Base-by-base conservation (phyloP, 2,797 vertebrate species). In the Coccyzus lansbergi region DNA sequence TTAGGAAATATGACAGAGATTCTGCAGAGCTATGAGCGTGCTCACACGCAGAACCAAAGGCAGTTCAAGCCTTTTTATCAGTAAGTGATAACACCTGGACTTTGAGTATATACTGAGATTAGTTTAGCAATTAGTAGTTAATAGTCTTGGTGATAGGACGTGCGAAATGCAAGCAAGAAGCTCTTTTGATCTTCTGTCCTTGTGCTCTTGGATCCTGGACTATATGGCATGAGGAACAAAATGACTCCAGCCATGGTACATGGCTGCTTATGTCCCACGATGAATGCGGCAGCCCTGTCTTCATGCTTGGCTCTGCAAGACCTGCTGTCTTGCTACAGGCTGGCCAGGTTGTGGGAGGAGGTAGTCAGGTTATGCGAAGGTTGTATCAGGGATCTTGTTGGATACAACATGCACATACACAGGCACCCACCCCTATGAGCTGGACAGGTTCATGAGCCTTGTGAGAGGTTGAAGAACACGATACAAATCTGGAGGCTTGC, bases 11-110 rank as follows among this genome's bases (percentile, higher is more conserved):
- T 3, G 4, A 48, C 25, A n/a, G 7, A 5, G 62, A 33, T 40
- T 34, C 51, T 40, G 28, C 84, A 63, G 8, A 36, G 18, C 33
- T 59, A 22, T 29, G 80, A 86, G 70, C 86, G 55, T 0, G 6
- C 34, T 68, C 70, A 48, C 36, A 56, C 0, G 0, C 53, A 28
- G 16, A 81, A 53, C 20, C 53, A 60, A 78, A 34, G 3, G 1
- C 74, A 71, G 67, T 11, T 86, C 55, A 52, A 46, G 46, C 6
- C 34, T 69, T 58, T 70, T 75, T 78, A 91, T 91, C 91, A 85
- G 36, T 33, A 38, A 28, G 19, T 9, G 34, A 34, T 85, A 92
- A 71, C 53, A 85, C 15, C 52, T 74, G 84, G 64, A 77, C 81
- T 91, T 93, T 68, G 71, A 58, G 60, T 48, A 51, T 8, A 19